Evolutionary conservation across 2,797 vertebrate species (phyloP).

Genomic region (Pyrrhura leucotis): DNA sequence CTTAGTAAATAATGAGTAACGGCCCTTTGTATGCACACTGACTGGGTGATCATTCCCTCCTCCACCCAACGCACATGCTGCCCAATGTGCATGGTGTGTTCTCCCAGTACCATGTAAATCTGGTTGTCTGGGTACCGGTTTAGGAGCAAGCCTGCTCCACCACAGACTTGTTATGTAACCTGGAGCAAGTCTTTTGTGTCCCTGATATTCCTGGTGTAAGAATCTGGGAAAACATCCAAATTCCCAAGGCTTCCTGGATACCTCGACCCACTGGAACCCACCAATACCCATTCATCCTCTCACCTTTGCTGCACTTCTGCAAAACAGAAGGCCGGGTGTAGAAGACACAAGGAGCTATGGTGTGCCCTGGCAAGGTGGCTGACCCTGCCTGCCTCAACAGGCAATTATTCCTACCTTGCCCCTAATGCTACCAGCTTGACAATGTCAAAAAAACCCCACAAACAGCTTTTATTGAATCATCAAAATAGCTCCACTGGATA

Average conservation of each 20-base stretch:
- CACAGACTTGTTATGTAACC: not conserved
- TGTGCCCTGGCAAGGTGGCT: not conserved
- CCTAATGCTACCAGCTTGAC: not conserved
- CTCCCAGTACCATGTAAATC: not conserved
- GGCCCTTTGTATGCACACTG: not conserved
- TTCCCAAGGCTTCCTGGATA: not conserved
- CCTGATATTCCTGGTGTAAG: not conserved
- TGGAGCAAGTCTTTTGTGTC: not conserved
- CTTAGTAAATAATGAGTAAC: slow-evolving; percentile 31
- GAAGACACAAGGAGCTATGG: not conserved
- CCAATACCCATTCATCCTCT: not conserved
- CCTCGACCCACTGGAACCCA: not conserved
- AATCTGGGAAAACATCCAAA: not conserved
- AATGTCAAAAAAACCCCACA: fast-evolving
- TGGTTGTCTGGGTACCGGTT: not conserved
- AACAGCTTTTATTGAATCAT: not conserved
- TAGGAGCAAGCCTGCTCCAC: not conserved
- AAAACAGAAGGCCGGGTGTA: not conserved
- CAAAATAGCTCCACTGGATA: not conserved
- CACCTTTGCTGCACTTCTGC: not conserved
- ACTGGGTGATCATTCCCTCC: not conserved
- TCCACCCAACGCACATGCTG: not conserved
- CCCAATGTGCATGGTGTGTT: not conserved
- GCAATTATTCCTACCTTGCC: not conserved
- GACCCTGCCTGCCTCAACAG: not conserved